These are phyloP conservation scores for Drosophila murphyi DNA, from an alignment of 1,140 invertebrate species.

Conservation along the genomic window DNA sequence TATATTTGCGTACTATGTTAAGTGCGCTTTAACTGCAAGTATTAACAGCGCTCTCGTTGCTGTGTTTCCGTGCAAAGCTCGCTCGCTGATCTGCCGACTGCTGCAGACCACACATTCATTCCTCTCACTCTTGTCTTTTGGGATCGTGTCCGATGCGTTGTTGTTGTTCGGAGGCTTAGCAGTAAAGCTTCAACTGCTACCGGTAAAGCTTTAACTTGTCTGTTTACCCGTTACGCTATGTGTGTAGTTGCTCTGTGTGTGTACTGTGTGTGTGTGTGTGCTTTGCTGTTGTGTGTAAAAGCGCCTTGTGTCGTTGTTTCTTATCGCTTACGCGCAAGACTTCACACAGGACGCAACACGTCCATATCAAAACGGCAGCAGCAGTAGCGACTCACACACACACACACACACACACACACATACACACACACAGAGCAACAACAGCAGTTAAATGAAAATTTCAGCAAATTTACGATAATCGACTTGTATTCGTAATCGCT, in stretches of 20 bases:
- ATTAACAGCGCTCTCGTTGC: too few species aligned
- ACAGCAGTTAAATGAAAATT: conserved; percentile 1
- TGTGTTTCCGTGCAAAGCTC: too few species aligned
- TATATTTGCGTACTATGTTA: too few species aligned
- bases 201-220: too few species aligned
- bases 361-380: conserved; percentile 16
- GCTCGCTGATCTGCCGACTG: too few species aligned
- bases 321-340: conserved; percentile 72
- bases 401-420: neutral
- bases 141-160: too few species aligned
- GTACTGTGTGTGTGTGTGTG: neutral
- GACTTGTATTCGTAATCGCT: conserved; percentile 11
- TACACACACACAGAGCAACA: neutral
- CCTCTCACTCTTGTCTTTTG: too few species aligned
- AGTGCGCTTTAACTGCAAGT: too few species aligned
- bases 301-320: conserved; percentile 34
- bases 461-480: conserved; percentile 18
- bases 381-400: neutral
- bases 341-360: conserved; percentile 52
- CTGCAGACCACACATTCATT: too few species aligned
- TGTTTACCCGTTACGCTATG: too few species aligned
- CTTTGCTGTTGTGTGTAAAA: conserved; percentile 9
- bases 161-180: too few species aligned
- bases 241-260: neutral
- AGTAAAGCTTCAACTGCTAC: too few species aligned